Percentiles rank a stretch among this genome's conserved stretches.
phyloP scores from a whole-genome alignment of 2,113 vertebrate genomes.

The Anser brachyrhynchus region DNA sequence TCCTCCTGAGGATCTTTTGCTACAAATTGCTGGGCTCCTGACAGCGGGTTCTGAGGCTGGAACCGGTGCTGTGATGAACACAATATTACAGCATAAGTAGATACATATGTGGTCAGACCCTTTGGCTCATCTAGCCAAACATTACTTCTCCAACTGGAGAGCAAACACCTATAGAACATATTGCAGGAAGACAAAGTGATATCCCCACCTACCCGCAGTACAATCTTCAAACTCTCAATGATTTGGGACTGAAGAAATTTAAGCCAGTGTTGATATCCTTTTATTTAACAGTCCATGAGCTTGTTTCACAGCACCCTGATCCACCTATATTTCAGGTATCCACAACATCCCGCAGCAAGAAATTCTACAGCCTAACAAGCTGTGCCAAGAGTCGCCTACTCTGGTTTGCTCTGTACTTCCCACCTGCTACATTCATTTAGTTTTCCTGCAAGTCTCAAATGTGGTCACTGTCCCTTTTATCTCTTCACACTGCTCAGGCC shows the following conservation, averaged over 20 bases:
- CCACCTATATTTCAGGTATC: background rate
- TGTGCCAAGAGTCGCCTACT: background rate
- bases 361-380: background rate
- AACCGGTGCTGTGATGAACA: slow-evolving; percentile 87
- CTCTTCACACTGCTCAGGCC: background rate
- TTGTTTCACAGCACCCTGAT: background rate
- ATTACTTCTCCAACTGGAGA: background rate
- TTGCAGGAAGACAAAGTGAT: background rate
- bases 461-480: background rate
- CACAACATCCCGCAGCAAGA: background rate
- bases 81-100: background rate
- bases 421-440: background rate
- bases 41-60: slow-evolving; percentile 94
- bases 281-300: background rate
- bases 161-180: background rate
- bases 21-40: slow-evolving; percentile 90
- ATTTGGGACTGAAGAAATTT: background rate
- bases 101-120: background rate
- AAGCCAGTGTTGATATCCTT: background rate
- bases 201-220: background rate
- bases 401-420: background rate
- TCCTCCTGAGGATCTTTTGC: slow-evolving; percentile 90
- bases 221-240: background rate
- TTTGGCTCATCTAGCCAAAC: background rate
- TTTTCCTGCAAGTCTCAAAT: background rate